A percentile compares a stretch with the other conserved stretches of the same genome.
Conservation (phyloP, 2,888 invertebrate species). For the Nezara viridula region DNA sequence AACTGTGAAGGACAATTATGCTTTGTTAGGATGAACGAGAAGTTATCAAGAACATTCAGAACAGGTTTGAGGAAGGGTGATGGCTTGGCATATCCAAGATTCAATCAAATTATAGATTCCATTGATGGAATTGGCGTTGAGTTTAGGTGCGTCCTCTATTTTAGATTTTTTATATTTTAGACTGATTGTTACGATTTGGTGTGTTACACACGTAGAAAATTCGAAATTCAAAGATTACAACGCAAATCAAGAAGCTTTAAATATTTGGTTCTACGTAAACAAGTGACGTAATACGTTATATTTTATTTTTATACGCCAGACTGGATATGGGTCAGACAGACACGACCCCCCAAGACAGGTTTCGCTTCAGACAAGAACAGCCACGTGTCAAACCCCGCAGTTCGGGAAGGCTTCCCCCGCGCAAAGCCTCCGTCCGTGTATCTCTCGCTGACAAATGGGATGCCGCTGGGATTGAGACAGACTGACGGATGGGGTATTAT, state of each 20-base stretch:
- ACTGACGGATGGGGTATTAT: slow-evolving; percentile 45
- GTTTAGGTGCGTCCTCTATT: no score
- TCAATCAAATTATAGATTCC: no score
- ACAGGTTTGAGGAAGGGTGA: no score
- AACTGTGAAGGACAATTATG: no score
- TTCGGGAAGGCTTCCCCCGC: background rate
- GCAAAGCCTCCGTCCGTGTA: background rate
- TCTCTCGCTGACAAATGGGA: slow-evolving; percentile 39
- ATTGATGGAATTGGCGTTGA: no score
- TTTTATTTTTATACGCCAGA: background rate
- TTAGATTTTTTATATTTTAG: no score
- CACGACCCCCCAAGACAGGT: background rate
- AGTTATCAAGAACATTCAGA: no score
- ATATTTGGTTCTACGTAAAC: background rate
- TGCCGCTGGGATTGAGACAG: slow-evolving; percentile 24
- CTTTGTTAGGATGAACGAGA: no score
- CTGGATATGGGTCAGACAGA: slow-evolving; percentile 41
- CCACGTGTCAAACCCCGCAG: slow-evolving; percentile 25
- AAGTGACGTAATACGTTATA: background rate
- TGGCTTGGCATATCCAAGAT: no score
- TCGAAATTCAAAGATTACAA: no score
- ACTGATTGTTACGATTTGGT: no score
- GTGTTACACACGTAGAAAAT: no score
- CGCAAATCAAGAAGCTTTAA: background rate
- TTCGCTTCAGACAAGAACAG: background rate